phyloP scores from a whole-genome alignment of 2,113 vertebrate genomes.

The Haemorhous mexicanus region DNA sequence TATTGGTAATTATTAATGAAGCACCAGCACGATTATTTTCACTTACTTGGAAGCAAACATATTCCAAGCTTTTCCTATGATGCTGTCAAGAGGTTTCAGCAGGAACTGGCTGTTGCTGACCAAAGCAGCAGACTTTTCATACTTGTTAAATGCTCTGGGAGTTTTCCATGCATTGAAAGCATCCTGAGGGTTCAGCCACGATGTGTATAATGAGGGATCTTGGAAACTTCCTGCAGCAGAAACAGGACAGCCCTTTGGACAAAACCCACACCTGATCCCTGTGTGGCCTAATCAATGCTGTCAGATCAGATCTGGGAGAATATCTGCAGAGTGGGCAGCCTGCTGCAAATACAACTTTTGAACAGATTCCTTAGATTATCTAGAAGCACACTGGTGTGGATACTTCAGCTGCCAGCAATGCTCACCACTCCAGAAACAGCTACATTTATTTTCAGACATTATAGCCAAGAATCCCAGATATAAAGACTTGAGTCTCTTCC shows the following conservation, averaged over 20 bases:
- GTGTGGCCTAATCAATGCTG: neutral
- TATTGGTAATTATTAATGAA: neutral
- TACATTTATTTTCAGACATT: neutral
- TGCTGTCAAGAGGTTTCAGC: conserved; percentile 83
- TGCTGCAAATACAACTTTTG: neutral
- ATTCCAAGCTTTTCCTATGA: conserved; percentile 95
- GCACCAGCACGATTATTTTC: neutral
- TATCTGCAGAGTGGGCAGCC: neutral
- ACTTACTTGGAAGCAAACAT: conserved; percentile 98
- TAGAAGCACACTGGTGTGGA: neutral
- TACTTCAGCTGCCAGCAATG: neutral
- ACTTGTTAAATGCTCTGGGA: conserved; percentile 85
- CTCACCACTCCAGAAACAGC: neutral
- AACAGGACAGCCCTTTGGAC: neutral
- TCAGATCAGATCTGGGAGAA: neutral
- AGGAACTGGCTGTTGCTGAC: conserved; percentile 94
- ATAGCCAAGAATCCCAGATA: neutral
- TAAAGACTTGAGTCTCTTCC: neutral
- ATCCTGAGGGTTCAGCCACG: conserved; percentile 80
- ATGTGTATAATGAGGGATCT: conserved; percentile 84
- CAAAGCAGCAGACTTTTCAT: conserved; percentile 88
- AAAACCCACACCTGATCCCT: neutral
- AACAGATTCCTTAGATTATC: neutral
- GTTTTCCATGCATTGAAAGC: conserved; percentile 83
- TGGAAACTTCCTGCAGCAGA: conserved; percentile 78